phyloP scores from a whole-genome alignment of 2,113 vertebrate genomes.

The Clarias gariepinus region DNA sequence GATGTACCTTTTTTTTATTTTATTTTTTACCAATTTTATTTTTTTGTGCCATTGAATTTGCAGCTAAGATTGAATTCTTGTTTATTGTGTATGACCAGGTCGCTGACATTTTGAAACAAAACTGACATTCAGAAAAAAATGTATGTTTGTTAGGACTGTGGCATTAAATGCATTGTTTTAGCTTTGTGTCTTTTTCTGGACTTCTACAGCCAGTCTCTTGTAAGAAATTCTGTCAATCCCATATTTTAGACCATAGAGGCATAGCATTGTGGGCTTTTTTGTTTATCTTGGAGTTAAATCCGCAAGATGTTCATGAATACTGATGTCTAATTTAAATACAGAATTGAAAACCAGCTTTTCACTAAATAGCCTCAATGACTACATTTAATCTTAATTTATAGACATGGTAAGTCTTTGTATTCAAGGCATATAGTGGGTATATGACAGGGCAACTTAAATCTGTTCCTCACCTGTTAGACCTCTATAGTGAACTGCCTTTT shows the following conservation, averaged over 20 bases:
- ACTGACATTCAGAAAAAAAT: background rate
- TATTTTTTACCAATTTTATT: background rate
- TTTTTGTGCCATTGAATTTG: constrained; percentile 12
- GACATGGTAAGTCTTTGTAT: background rate
- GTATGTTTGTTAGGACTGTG: background rate
- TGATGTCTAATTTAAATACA: constrained; percentile 51
- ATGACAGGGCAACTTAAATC: background rate
- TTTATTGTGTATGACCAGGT: background rate
- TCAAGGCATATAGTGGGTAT: background rate
- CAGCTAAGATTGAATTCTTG: background rate
- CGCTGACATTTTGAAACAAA: too few species aligned
- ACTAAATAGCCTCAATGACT: background rate
- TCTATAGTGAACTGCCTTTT: background rate
- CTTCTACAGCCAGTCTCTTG: background rate
- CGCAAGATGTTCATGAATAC: constrained; percentile 16
- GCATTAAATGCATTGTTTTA: constrained; percentile 10
- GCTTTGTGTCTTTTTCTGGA: background rate
- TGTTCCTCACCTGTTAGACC: background rate
- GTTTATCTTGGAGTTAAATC: background rate
- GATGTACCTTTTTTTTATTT: background rate
- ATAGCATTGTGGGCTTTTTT: constrained; percentile 33
- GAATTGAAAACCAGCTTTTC: background rate
- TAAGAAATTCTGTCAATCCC: background rate
- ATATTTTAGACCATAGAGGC: constrained; percentile 38
- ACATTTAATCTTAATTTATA: background rate